phyloP scores from a whole-genome alignment of 2,113 vertebrate genomes.

The Tiliqua scincoides region DNA sequence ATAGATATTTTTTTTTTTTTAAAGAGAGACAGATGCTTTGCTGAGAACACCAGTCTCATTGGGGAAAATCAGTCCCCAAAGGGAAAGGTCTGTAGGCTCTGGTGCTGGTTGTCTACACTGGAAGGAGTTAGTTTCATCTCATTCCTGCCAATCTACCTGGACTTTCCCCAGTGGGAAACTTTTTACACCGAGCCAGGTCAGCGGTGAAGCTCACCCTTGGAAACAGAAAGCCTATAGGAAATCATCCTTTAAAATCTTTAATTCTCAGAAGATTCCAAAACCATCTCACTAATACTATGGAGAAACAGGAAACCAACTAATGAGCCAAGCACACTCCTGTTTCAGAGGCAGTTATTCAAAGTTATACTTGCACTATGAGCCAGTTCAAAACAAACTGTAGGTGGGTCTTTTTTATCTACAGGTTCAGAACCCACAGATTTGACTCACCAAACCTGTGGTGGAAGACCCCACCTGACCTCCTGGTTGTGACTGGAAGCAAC shows the following conservation, averaged over 20 bases:
- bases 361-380: not conserved
- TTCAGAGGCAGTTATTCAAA: not conserved
- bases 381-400: not conserved
- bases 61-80: conserved; percentile 55
- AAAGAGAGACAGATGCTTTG: not conserved
- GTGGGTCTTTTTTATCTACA: too few species aligned
- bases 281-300: not conserved
- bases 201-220: conserved; percentile 24
- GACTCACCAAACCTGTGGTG: too few species aligned
- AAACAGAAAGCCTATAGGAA: conserved; percentile 32
- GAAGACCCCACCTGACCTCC: too few species aligned
- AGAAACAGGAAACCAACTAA: conserved; percentile 16
- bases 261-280: conserved; percentile 36
- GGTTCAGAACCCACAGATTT: too few species aligned
- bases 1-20: conserved; percentile 46
- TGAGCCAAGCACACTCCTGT: not conserved
- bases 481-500: too few species aligned
- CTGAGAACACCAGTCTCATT: conserved; percentile 7
- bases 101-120: conserved; percentile 14
- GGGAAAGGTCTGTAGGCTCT: conserved; percentile 42
- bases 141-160: conserved; percentile 52
- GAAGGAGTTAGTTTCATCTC: conserved; percentile 62
- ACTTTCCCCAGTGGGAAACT: conserved; percentile 8
- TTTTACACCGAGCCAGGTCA: conserved; percentile 26
- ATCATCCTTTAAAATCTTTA: conserved; percentile 60